Conservation (phyloP, 2,113 vertebrate species). For the Limnothrissa miodon region DNA sequence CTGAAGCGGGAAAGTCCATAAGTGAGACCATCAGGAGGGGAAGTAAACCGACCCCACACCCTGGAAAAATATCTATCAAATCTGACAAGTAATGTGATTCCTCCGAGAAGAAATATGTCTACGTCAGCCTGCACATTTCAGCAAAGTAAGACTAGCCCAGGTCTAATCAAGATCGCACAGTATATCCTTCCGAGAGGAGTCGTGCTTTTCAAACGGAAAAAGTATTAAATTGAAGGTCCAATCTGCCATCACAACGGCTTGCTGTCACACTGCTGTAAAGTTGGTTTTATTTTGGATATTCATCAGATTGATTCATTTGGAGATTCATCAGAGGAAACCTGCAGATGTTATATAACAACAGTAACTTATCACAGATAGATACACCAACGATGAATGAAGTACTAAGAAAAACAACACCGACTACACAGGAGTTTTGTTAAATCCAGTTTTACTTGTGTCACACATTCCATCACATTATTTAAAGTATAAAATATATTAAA, state of each 20-base stretch:
- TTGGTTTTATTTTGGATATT: constrained; percentile 12
- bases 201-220: neutral
- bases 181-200: constrained; percentile 2
- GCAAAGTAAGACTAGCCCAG: constrained; percentile 7
- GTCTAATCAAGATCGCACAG: constrained; percentile 9
- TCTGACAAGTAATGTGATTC: constrained; percentile 18
- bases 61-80: constrained; percentile 13
- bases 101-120: constrained; percentile 9
- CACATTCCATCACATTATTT: neutral
- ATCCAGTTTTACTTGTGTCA: neutral
- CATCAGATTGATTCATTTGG: too few species aligned
- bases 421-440: neutral
- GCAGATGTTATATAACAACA: neutral
- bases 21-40: neutral
- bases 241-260: constrained; percentile 2
- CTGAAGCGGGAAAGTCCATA: neutral
- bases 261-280: neutral
- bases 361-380: neutral
- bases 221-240: constrained; percentile 12
- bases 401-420: neutral
- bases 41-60: constrained; percentile 1
- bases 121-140: neutral
- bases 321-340: neutral
- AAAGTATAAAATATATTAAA: too few species aligned
- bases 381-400: neutral